Evolutionary conservation across 2,113 vertebrate genomes (phyloP).

Genomic region (Neofelis nebulosa): DNA sequence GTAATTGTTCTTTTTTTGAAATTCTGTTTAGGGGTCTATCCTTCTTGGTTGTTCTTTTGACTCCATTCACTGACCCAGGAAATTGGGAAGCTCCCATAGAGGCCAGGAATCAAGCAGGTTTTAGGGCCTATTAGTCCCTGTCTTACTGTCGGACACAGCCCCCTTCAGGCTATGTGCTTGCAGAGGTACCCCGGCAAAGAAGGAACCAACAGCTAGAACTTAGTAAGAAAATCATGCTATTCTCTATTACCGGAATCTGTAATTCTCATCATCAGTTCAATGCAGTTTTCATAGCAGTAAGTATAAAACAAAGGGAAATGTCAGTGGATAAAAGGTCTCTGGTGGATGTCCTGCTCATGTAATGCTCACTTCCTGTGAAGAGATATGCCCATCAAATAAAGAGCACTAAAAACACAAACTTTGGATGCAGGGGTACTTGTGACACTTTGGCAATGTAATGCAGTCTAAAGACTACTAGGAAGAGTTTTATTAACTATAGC

Average conservation of each 20-base stretch:
- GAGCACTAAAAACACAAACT: neutral
- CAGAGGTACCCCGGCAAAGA: neutral
- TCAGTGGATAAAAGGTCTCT: neutral
- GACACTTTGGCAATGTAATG: neutral
- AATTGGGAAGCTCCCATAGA: neutral
- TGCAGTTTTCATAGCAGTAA: neutral
- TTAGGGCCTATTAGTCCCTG: neutral
- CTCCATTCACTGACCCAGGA: neutral
- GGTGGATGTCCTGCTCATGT: neutral
- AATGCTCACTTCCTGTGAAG: neutral
- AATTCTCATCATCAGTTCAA: neutral
- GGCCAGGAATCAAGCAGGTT: neutral
- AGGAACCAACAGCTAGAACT: neutral
- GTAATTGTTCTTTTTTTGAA: neutral
- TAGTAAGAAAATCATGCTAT: neutral
- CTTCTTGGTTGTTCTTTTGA: neutral
- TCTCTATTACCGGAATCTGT: neutral
- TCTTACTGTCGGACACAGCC: neutral
- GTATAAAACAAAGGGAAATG: neutral
- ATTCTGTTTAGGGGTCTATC: neutral
- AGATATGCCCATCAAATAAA: neutral
- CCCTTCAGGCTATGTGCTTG: neutral
- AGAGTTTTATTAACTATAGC: neutral
- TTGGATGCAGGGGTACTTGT: neutral
- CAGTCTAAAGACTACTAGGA: neutral